Evolutionary conservation across 2,888 invertebrate genomes (phyloP), one percentile per base, ranked within the genome.

Genomic region (Crioceris asparagi): DNA sequence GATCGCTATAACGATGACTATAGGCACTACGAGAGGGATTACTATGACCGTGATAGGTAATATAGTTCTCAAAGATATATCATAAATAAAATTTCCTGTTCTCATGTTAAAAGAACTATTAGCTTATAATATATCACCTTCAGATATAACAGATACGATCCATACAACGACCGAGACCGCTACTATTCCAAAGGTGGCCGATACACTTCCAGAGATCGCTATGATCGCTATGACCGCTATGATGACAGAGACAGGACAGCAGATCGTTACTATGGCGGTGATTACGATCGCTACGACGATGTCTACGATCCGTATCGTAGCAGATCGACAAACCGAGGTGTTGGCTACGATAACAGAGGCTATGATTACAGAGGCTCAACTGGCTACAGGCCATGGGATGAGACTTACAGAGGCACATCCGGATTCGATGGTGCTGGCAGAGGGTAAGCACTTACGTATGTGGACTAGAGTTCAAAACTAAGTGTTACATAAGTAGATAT

Each of bases 371-470:
- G 70, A 51, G 70, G 44, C n/a, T 43, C 45, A 17, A 48, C 47
- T 37, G 40, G 62, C 21, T 66, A 67, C 40, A 69, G 71, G 40
- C 72, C 72, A 0, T 71, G 70, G 69, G 72, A 73, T 50, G 72
- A 72, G 53, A 71, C 72, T 6, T 71, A 71, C 48, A 72, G 75
- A 31, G 77, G 77, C 1, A 70, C 71, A 49, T 69, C 77, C 1
- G 76, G 77, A 7, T 77, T 73, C 65, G 78, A 77, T 55, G 70
- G 69, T 25, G 69, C 71, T 21, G 76, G 76, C 15, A 38, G 49
- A 23, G 77, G 77, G 30, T n/a, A n/a, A n/a, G n/a, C n/a, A n/a
- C n/a, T n/a, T n/a, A n/a, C n/a, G n/a, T n/a, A n/a, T n/a, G n/a
- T n/a, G n/a, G n/a, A n/a, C n/a, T n/a, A n/a, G n/a, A n/a, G n/a